phyloP scores from a whole-genome alignment of 2,888 invertebrate genomes.

The Eristalis tenax region DNA sequence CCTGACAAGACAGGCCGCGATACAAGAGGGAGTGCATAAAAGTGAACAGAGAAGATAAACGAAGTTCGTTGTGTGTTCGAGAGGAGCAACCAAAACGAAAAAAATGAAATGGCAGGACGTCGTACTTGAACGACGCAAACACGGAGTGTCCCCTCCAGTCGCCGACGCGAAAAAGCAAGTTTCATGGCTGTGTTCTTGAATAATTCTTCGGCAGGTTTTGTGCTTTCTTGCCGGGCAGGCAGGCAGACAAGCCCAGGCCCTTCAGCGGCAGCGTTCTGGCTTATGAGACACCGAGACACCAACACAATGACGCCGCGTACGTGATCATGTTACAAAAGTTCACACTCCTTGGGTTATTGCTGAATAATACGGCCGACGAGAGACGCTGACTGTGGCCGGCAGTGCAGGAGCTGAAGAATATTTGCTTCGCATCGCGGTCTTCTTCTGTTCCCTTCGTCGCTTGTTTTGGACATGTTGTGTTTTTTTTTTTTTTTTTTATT shows the following conservation, averaged over 20 bases:
- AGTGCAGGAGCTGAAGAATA: slow-evolving; percentile 40
- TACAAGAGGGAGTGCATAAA: not conserved
- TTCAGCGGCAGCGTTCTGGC: not conserved
- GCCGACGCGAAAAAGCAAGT: not conserved
- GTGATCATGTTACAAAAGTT: slow-evolving; percentile 72
- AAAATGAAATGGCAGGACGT: not conserved
- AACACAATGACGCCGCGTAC: slow-evolving; percentile 37
- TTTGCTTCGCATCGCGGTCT: slow-evolving; percentile 65
- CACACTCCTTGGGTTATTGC: slow-evolving; percentile 67
- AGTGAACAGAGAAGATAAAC: not conserved
- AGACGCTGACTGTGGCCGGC: not conserved
- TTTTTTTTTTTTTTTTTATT: too few species aligned
- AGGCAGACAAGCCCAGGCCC: not conserved
- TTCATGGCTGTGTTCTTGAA: not conserved
- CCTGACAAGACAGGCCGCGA: not conserved
- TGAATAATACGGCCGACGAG: slow-evolving; percentile 43
- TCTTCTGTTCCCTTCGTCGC: slow-evolving; percentile 53
- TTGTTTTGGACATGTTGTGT: not conserved
- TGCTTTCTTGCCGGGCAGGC: not conserved
- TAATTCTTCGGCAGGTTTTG: not conserved
- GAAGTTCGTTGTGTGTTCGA: not conserved
- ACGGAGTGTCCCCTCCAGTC: not conserved
- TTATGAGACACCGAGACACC: slow-evolving; percentile 10
- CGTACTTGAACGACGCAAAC: not conserved
- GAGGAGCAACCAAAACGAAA: not conserved